Evolutionary conservation across 2,113 vertebrate genomes (phyloP).

Genomic region (Corythoichthys haematopterus): DNA sequence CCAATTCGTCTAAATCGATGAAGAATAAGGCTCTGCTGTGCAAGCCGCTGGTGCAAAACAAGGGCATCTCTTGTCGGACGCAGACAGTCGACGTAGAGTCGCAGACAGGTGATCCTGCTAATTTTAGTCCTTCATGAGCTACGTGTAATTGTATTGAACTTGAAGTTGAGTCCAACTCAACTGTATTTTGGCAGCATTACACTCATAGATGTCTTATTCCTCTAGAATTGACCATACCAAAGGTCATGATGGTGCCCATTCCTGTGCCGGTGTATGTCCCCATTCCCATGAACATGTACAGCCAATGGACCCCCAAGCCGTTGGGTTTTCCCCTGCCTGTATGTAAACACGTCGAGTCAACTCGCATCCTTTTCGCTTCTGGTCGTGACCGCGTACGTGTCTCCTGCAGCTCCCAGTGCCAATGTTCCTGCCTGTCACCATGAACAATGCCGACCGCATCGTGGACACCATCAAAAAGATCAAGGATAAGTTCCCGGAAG

Average conservation of each 20-base stretch:
- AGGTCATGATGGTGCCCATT: constrained; percentile 82
- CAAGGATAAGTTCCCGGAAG: constrained; percentile 84
- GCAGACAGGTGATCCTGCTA: constrained; percentile 79
- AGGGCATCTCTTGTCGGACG: constrained; percentile 89
- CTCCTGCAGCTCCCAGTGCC: constrained; percentile 84
- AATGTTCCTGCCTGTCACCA: constrained; percentile 83
- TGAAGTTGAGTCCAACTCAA: too few relatives aligned
- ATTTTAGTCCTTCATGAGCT: too few relatives aligned
- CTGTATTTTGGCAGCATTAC: too few relatives aligned
- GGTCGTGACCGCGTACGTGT: not conserved
- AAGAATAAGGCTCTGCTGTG: constrained; percentile 97
- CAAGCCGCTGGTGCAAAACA: constrained; percentile 90
- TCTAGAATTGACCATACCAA: constrained; percentile 60
- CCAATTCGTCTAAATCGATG: constrained; percentile 65
- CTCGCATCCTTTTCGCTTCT: not conserved
- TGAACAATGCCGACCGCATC: constrained; percentile 79
- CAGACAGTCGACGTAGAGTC: constrained; percentile 81
- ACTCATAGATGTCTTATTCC: not conserved
- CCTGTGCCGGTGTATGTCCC: constrained; percentile 93
- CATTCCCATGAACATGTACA: constrained; percentile 91
- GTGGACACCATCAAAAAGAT: constrained; percentile 83
- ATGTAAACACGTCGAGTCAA: constrained; percentile 44
- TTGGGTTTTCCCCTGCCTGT: constrained; percentile 89
- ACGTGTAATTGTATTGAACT: too few relatives aligned
- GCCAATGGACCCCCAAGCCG: constrained; percentile 83